Percentiles rank a stretch among this genome's conserved stretches.
Evolutionary conservation across 30 jellyfish, hydroid and myxozoan species (phyloP).

Genomic region (Pelagia noctiluca): DNA sequence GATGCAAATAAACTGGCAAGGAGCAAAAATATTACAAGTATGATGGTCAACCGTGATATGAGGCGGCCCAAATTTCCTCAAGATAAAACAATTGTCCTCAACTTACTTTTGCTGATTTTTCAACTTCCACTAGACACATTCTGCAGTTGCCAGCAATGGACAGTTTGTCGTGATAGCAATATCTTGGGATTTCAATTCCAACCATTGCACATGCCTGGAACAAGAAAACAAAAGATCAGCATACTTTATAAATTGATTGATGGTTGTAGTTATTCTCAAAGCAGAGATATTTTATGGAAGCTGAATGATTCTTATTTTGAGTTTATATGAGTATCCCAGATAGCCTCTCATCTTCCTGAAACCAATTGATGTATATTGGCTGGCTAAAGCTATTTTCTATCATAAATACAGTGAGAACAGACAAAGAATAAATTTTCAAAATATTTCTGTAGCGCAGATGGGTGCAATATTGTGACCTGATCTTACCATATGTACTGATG

Average conservation of each 20-base stretch:
- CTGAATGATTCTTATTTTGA: too few species aligned
- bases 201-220: conserved; percentile 96
- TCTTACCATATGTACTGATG: too few species aligned
- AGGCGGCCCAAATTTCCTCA: too few species aligned
- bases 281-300: background rate
- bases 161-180: conserved; percentile 92
- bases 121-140: conserved; percentile 99
- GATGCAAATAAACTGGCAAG: background rate
- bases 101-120: conserved; percentile 93
- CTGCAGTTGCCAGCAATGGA: conserved; percentile 99
- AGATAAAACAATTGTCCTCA: background rate
- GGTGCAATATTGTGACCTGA: too few species aligned
- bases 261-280: background rate
- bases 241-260: background rate
- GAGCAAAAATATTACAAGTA: background rate
- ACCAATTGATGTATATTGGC: too few species aligned
- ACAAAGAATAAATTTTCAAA: too few species aligned
- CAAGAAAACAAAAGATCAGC: background rate
- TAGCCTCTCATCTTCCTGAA: too few species aligned
- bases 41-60: too few species aligned
- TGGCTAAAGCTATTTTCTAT: too few species aligned
- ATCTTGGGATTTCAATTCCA: conserved; percentile 98
- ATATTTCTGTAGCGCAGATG: too few species aligned
- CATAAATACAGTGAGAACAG: too few species aligned
- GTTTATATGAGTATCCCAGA: too few species aligned